Evolutionary conservation across 1,140 invertebrate genomes (phyloP).

Genomic region (Tetraneura akinire): DNA sequence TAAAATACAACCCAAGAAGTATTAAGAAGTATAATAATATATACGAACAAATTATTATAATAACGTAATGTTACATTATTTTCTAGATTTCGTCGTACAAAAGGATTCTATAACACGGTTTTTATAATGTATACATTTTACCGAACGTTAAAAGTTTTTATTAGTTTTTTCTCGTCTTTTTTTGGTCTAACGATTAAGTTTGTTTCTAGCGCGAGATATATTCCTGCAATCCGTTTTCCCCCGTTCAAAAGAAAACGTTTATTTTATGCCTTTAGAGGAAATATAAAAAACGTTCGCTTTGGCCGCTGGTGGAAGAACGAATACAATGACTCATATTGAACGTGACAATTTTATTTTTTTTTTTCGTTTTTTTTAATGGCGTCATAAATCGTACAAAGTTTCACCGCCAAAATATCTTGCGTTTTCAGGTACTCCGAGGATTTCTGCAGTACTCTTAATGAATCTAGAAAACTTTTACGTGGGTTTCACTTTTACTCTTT

Average conservation of each 20-base stretch:
- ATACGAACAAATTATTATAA: too few relatives aligned
- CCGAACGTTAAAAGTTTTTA: neutral
- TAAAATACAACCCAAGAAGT: too few relatives aligned
- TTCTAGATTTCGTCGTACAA: neutral
- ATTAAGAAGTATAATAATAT: too few relatives aligned
- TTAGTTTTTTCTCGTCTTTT: neutral
- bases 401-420: neutral
- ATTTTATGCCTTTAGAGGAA: neutral
- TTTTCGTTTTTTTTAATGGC: neutral
- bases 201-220: neutral
- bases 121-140: neutral
- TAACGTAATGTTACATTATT: neutral
- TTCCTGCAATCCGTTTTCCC: neutral
- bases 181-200: neutral
- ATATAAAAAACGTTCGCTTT: neutral
- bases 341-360: neutral
- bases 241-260: neutral
- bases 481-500: constrained; percentile 7
- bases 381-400: constrained; percentile 31
- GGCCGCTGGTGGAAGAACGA: neutral
- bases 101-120: neutral
- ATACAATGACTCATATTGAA: neutral
- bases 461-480: neutral
- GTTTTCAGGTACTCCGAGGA: neutral
- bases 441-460: neutral